A percentile compares a stretch with the other conserved stretches of the same genome.
phyloP scores from a whole-genome alignment of 2,797 vertebrate genomes.

The Scolopax bukidnonensis region DNA sequence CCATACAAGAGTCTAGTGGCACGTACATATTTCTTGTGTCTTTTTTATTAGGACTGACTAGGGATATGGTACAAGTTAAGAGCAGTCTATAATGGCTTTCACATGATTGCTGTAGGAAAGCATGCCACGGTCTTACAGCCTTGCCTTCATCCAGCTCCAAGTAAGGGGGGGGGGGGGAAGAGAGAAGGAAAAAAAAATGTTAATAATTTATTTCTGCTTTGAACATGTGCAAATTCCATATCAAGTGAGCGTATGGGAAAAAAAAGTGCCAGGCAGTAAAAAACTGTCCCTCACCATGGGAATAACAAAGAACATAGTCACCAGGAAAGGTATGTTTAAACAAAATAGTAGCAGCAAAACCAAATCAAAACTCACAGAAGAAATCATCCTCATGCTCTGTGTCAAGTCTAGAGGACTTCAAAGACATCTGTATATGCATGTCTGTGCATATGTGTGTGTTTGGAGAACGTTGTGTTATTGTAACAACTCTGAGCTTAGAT shows the following conservation, averaged over 20 bases:
- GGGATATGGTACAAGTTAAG: conserved; percentile 52
- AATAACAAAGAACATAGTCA: neutral
- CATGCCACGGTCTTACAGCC: neutral
- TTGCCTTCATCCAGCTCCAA: conserved; percentile 67
- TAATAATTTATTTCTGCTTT: conserved; percentile 48
- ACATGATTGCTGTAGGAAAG: conserved; percentile 48
- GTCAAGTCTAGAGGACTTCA: neutral
- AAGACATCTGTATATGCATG: neutral
- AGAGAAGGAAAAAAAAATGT: neutral
- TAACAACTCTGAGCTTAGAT: neutral
- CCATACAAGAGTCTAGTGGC: neutral
- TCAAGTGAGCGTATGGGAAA: neutral
- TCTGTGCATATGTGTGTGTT: neutral
- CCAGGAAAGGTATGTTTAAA: conserved; percentile 5
- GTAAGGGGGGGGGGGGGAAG: neutral
- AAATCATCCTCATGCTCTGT: neutral
- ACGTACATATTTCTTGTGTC: neutral
- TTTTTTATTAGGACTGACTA: conserved; percentile 40
- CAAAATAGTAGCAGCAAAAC: neutral
- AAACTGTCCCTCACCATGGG: neutral
- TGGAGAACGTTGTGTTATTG: neutral
- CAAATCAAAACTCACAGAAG: neutral
- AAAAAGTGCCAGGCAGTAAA: neutral
- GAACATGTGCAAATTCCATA: conserved; percentile 46
- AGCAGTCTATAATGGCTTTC: conserved; percentile 48